phyloP scores from a whole-genome alignment of 92 coral and sea anemone genomes.

The Blastomussa wellsi region DNA sequence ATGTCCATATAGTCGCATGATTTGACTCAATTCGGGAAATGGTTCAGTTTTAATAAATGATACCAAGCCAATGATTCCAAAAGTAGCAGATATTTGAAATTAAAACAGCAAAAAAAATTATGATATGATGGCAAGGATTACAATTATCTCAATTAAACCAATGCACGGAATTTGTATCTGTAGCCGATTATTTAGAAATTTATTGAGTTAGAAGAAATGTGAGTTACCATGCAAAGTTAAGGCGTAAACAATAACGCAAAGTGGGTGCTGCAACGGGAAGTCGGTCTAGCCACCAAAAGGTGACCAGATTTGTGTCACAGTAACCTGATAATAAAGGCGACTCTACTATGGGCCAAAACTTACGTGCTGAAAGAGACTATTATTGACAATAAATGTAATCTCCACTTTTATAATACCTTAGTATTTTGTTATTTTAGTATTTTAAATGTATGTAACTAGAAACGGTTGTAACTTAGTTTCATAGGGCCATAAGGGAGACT shows the following conservation, averaged over 20 bases:
- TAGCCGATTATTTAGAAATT: not conserved
- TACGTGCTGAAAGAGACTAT: too few relatives aligned
- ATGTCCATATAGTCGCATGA: too few relatives aligned
- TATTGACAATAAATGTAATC: not conserved
- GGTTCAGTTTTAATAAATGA: too few relatives aligned
- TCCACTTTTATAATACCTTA: too few relatives aligned
- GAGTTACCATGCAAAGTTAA: not conserved
- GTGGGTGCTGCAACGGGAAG: too few relatives aligned
- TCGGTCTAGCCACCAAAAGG: too few relatives aligned
- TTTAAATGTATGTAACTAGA: too few relatives aligned
- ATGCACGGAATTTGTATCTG: not conserved
- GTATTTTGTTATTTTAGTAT: too few relatives aligned
- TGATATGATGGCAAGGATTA: not conserved
- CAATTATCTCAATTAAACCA: not conserved
- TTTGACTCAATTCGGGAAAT: too few relatives aligned
- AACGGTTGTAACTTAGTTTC: too few relatives aligned
- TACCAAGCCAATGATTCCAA: not conserved
- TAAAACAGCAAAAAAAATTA: not conserved
- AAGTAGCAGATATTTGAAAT: not conserved
- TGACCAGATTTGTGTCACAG: not conserved
- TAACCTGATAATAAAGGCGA: not conserved
- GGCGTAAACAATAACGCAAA: not conserved
- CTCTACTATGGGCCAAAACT: too few relatives aligned
- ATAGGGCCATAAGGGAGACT: too few relatives aligned
- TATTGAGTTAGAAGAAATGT: not conserved